Percentiles rank a stretch among this genome's conserved stretches.
Evolutionary conservation across 1,140 invertebrate species (phyloP).

Genomic region (Dufourea novaeangliae): DNA sequence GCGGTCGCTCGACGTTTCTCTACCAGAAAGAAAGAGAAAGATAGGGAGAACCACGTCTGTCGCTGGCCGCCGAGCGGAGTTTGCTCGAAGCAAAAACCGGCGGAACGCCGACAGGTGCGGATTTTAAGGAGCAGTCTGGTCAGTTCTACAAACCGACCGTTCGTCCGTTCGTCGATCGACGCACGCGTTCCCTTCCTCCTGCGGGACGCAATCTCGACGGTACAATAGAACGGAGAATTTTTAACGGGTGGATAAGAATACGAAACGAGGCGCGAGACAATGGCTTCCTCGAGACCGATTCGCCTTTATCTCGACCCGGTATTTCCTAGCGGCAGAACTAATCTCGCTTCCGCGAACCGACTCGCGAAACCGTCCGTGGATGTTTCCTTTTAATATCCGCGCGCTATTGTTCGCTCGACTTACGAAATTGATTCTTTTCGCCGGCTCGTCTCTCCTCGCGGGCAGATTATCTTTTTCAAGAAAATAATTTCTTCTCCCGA

Average conservation of each 20-base stretch:
- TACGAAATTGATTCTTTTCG: slow-evolving; percentile 24
- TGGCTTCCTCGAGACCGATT: slow-evolving; percentile 63
- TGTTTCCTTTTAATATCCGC: slow-evolving; percentile 25
- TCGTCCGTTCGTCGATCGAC: not conserved
- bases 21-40: not conserved
- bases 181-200: slow-evolving; percentile 48
- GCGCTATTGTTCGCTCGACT: slow-evolving; percentile 3
- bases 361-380: not conserved
- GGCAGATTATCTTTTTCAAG: not conserved
- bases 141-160: no score
- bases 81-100: not conserved
- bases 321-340: slow-evolving; percentile 59
- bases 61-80: no score
- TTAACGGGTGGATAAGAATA: slow-evolving; percentile 63
- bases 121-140: not conserved
- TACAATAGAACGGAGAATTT: slow-evolving; percentile 67
- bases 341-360: slow-evolving; percentile 56
- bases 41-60: no score
- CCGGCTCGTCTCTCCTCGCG: not conserved
- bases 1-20: not conserved
- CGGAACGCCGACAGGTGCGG: slow-evolving; percentile 3
- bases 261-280: slow-evolving; percentile 68
- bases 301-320: slow-evolving; percentile 64
- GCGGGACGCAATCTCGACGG: slow-evolving; percentile 62
- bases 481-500: not conserved